Evolutionary conservation across 2,797 vertebrate genomes (phyloP).

Genomic region (Mus caroli): DNA sequence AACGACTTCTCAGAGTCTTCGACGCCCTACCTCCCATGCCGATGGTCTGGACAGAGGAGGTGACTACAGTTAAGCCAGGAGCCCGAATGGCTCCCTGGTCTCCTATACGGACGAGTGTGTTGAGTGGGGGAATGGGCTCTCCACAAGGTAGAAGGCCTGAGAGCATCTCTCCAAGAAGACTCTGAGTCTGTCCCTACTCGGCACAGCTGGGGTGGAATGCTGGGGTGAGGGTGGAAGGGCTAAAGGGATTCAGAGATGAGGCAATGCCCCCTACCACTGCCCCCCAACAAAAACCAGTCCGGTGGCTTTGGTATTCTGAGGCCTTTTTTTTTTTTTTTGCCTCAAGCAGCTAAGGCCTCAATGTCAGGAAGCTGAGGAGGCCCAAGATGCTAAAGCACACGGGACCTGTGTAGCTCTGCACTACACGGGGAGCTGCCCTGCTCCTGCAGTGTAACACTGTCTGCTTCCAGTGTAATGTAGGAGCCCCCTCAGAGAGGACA

Average conservation of each 20-base stretch:
- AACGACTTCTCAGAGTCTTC: not conserved
- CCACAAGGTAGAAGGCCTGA: not conserved
- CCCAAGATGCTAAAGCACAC: not conserved
- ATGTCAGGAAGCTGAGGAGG: not conserved
- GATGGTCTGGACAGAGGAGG: fast-evolving
- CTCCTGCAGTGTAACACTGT: not conserved
- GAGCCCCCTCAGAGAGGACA: not conserved
- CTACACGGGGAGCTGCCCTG: fast-evolving
- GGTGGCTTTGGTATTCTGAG: not conserved
- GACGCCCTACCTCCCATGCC: not conserved
- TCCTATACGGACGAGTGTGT: not conserved
- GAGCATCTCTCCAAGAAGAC: not conserved
- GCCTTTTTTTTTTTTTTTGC: not conserved
- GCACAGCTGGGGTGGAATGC: not conserved
- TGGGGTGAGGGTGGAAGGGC: not conserved
- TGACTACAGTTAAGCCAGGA: fast-evolving
- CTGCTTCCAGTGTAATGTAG: fast-evolving
- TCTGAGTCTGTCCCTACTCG: not conserved
- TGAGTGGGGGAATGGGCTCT: not conserved
- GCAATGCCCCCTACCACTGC: not conserved
- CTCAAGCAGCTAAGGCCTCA: not conserved
- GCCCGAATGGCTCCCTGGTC: not conserved
- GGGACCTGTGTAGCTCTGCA: not conserved
- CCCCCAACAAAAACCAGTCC: not conserved
- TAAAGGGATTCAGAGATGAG: conserved; percentile 62